phyloP scores from a whole-genome alignment of 2,888 invertebrate species.

The Norana najaformis region DNA sequence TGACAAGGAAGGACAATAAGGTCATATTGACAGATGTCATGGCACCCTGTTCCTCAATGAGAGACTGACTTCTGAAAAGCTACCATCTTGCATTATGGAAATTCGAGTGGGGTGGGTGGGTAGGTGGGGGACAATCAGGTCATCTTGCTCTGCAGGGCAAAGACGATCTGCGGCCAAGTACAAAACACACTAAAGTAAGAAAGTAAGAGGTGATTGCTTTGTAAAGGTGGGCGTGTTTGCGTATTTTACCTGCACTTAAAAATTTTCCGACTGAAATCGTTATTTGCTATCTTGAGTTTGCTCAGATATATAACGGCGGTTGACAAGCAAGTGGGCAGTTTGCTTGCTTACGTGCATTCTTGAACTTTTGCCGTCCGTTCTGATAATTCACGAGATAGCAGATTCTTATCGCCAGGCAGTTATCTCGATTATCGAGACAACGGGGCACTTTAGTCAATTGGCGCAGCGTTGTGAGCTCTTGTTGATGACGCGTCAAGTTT shows the following conservation, averaged over 20 bases:
- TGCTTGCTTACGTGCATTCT: background rate
- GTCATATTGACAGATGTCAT: background rate
- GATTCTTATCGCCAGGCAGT: background rate
- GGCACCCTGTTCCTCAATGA: background rate
- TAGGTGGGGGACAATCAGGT: background rate
- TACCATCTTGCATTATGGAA: background rate
- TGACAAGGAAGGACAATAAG: background rate
- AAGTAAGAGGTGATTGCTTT: background rate
- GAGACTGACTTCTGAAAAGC: background rate
- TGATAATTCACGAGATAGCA: background rate
- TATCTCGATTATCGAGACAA: background rate
- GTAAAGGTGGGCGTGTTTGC: background rate
- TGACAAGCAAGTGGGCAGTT: background rate
- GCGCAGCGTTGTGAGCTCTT: too few relatives aligned
- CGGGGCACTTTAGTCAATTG: background rate
- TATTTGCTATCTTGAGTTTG: background rate
- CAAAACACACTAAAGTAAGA: background rate
- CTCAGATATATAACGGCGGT: background rate
- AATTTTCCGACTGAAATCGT: background rate
- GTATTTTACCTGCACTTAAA: background rate
- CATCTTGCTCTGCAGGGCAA: background rate
- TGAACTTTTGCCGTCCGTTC: background rate
- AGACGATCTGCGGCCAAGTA: background rate
- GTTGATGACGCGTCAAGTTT: background rate
- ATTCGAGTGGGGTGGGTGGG: background rate